phyloP scores from a whole-genome alignment of 2,888 invertebrate genomes.

The Eupeodes latifasciatus region DNA sequence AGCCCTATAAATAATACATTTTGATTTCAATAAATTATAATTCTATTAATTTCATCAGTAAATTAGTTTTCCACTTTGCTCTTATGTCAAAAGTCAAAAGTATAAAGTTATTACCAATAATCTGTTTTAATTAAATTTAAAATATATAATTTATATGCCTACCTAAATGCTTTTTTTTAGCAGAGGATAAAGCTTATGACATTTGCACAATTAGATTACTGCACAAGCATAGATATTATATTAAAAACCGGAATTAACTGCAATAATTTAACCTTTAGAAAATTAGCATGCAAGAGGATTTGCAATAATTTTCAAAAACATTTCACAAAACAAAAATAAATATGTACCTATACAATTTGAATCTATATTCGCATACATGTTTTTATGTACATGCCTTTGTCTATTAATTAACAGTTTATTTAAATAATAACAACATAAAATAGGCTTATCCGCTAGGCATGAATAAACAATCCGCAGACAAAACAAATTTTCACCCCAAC shows the following conservation, averaged over 20 bases:
- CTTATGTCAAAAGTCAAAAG: background rate
- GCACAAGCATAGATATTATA: background rate
- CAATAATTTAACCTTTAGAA: background rate
- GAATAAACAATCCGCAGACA: slow-evolving; percentile 13
- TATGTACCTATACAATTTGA: background rate
- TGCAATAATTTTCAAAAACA: background rate
- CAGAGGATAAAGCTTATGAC: background rate
- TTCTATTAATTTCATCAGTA: no score
- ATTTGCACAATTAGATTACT: slow-evolving; percentile 10
- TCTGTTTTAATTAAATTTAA: background rate
- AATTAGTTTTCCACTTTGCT: background rate
- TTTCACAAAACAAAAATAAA: background rate
- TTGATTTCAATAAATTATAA: background rate
- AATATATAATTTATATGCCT: background rate
- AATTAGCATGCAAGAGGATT: background rate
- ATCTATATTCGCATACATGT: background rate
- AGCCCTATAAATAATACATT: background rate
- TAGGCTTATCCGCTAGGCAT: background rate
- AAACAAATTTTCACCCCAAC: background rate
- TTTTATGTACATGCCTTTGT: background rate
- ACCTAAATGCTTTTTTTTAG: background rate
- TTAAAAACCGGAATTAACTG: background rate
- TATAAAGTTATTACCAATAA: background rate
- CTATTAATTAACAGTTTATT: background rate
- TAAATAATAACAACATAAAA: background rate